A percentile compares a stretch with the other conserved stretches of the same genome.
Conservation (phyloP, 2,888 invertebrate species). For the Eumacrocentrus americanus region DNA sequence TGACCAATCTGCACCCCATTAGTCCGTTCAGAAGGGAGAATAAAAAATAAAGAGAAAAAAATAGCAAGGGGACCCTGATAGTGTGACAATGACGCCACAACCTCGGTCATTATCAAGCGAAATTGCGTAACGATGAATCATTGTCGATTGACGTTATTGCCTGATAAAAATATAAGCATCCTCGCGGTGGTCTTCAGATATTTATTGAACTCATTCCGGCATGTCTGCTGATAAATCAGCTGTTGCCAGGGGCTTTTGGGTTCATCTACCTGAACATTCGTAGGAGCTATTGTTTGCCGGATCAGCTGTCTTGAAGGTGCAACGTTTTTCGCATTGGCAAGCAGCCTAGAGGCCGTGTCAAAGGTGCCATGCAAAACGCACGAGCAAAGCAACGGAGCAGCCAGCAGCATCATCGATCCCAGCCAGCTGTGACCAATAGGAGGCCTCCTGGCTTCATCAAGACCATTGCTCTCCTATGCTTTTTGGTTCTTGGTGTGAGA, state of each 20-base stretch:
- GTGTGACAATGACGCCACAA: neutral
- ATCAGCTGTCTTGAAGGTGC: too few relatives aligned
- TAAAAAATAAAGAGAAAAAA: neutral
- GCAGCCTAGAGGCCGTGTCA: neutral
- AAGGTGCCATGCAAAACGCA: slow-evolving; percentile 12
- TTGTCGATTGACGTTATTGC: slow-evolving; percentile 18
- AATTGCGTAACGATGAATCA: neutral
- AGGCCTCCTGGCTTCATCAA: too few relatives aligned
- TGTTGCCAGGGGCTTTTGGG: neutral
- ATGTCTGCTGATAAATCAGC: neutral
- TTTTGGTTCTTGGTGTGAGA: too few relatives aligned
- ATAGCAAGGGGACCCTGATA: neutral
- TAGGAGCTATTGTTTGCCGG: too few relatives aligned
- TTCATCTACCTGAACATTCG: too few relatives aligned
- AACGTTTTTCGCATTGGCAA: slow-evolving; percentile 3
- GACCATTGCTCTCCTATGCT: too few relatives aligned
- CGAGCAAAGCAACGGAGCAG: slow-evolving; percentile 39
- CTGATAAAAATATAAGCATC: slow-evolving; percentile 14
- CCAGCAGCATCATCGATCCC: slow-evolving; percentile 48
- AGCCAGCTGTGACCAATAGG: slow-evolving; percentile 52
- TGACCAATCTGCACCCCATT: too few relatives aligned
- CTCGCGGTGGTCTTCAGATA: neutral
- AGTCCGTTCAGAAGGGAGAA: neutral
- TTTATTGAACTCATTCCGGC: neutral
- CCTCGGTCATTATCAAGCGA: neutral